A percentile compares a stretch with the other conserved stretches of the same genome.
Evolutionary conservation across 2,113 vertebrate genomes (phyloP).

Genomic region (Murina feae): DNA sequence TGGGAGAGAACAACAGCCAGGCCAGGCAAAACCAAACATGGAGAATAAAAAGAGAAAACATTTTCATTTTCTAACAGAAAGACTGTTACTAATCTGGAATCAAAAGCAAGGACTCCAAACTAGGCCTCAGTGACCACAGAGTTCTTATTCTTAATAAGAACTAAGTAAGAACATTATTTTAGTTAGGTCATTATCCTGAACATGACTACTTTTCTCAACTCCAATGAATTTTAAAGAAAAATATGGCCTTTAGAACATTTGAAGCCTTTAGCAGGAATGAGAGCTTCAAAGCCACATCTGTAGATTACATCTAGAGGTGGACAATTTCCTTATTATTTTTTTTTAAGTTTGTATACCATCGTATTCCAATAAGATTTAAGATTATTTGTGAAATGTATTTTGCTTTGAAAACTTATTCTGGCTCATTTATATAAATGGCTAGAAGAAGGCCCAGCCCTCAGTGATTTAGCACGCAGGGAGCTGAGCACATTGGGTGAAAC

Average conservation of each 20-base stretch:
- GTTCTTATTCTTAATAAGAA: neutral
- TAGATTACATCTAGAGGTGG: neutral
- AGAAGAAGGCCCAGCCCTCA: neutral
- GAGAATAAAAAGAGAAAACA: neutral
- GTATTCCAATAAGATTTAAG: neutral
- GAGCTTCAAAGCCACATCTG: neutral
- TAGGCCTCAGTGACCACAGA: neutral
- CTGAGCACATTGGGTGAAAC: neutral
- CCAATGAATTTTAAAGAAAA: neutral
- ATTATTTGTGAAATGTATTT: constrained; percentile 9
- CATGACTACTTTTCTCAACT: neutral
- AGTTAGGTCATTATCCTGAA: neutral
- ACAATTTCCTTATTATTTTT: neutral
- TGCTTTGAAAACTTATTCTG: neutral
- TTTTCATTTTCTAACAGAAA: neutral
- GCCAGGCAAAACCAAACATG: neutral
- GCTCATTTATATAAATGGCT: neutral
- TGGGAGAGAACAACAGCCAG: neutral
- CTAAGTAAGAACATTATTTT: neutral
- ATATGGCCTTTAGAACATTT: neutral
- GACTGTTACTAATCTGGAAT: neutral
- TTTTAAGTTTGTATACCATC: neutral
- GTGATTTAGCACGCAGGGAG: neutral
- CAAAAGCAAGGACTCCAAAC: neutral
- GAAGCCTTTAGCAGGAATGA: neutral